A percentile compares a stretch with the other conserved stretches of the same genome.
Conservation (phyloP, 1,140 invertebrate species). For the Drosophila subobscura region DNA sequence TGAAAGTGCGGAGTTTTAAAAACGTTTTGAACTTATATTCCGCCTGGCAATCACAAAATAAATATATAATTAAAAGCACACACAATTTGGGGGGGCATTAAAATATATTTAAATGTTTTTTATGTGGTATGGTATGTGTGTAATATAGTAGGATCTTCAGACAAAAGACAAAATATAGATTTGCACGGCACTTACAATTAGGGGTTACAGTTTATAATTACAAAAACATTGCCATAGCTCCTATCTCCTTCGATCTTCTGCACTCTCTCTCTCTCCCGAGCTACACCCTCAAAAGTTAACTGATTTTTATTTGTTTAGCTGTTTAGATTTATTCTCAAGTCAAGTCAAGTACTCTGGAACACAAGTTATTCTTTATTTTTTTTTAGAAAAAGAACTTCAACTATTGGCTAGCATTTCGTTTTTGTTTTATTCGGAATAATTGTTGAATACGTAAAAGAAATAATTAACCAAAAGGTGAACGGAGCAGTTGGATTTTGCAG, state of each 20-base stretch:
- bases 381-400: constrained; percentile 41
- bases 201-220: constrained; percentile 67
- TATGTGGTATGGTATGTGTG: background rate
- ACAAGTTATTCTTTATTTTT: constrained; percentile 57
- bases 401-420: constrained; percentile 57
- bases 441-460: constrained; percentile 32
- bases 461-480: constrained; percentile 10
- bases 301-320: constrained; percentile 27
- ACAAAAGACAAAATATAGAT: constrained; percentile 15
- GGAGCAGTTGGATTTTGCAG: constrained; percentile 18
- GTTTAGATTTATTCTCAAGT: constrained; percentile 42
- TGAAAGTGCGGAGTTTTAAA: constrained; percentile 9
- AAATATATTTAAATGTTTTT: constrained; percentile 34
- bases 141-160: background rate
- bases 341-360: constrained; percentile 58
- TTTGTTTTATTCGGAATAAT: constrained; percentile 30
- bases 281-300: constrained; percentile 21
- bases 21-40: constrained; percentile 39
- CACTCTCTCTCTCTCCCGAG: constrained; percentile 1
- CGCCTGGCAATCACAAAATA: constrained; percentile 27
- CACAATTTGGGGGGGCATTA: constrained; percentile 21
- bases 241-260: background rate
- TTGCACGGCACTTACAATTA: constrained; percentile 58
- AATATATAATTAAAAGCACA: constrained; percentile 8
- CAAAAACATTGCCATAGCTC: constrained; percentile 59